Conservation (phyloP, 2,113 vertebrate genomes). For the Entelurus aequoreus region DNA sequence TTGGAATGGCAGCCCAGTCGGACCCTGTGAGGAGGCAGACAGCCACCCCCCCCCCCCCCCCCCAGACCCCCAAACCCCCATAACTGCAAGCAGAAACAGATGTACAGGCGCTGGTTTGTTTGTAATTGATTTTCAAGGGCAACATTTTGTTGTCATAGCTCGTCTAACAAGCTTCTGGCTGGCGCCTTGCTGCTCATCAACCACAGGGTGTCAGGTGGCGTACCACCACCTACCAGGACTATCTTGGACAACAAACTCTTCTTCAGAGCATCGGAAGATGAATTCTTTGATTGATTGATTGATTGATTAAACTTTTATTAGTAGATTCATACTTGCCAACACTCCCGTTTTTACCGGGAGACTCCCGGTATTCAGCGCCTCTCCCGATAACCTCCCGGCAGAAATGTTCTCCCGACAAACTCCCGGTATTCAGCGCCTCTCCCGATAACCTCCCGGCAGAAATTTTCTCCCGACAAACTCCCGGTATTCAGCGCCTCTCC, state of each 20-base stretch:
- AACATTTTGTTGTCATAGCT: conserved; percentile 70
- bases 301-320: no score
- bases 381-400: no score
- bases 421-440: no score
- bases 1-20: conserved; percentile 49
- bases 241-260: conserved; percentile 35
- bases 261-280: background rate
- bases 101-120: conserved; percentile 59
- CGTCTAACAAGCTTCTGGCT: conserved; percentile 69
- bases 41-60: conserved; percentile 53
- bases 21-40: conserved; percentile 22
- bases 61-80: no score
- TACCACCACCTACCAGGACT: conserved; percentile 20
- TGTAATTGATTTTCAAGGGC: conserved; percentile 78
- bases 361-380: no score
- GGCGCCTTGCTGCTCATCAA: conserved; percentile 64
- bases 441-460: no score
- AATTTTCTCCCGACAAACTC: no score
- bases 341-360: no score
- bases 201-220: conserved; percentile 36
- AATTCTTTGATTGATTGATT: no score
- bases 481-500: no score
- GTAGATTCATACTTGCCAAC: no score
- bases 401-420: no score
- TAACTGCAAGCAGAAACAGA: conserved; percentile 66